Conservation (phyloP, 2,113 vertebrate species). For the Kobus ellipsiprymnus region DNA sequence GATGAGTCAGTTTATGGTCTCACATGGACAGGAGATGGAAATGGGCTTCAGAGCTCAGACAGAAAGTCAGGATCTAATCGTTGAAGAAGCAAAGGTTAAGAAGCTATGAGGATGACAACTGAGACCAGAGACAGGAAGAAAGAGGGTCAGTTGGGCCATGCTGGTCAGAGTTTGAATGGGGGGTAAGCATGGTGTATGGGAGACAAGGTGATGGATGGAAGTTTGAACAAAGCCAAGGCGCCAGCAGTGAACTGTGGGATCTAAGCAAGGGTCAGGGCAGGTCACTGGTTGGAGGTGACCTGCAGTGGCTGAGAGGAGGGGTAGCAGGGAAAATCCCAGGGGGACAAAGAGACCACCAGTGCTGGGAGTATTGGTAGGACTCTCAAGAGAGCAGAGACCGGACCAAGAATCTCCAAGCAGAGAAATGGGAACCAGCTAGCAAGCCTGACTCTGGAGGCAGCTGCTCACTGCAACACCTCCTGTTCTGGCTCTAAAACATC, state of each 20-base stretch:
- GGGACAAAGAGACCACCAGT: background rate
- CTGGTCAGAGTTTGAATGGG: background rate
- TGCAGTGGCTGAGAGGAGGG: background rate
- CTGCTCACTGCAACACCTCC: background rate
- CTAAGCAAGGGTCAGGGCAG: background rate
- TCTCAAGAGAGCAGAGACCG: background rate
- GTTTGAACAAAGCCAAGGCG: background rate
- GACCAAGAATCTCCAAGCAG: background rate
- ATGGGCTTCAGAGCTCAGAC: background rate
- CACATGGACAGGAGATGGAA: background rate
- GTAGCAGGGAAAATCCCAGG: background rate
- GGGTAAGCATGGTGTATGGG: background rate
- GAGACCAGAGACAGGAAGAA: background rate
- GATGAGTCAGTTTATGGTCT: background rate
- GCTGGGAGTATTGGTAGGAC: rapidly evolving
- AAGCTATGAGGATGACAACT: background rate
- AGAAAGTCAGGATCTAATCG: background rate
- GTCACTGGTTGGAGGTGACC: background rate
- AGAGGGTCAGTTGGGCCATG: background rate
- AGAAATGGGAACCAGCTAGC: background rate
- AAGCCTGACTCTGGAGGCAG: background rate
- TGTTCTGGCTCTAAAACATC: background rate
- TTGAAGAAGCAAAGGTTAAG: background rate
- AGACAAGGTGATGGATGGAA: background rate
- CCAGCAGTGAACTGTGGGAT: background rate